A percentile compares a stretch with the other conserved stretches of the same genome.
Evolutionary conservation across 2,797 vertebrate genomes (phyloP).

Genomic region (Lithobates pipiens): DNA sequence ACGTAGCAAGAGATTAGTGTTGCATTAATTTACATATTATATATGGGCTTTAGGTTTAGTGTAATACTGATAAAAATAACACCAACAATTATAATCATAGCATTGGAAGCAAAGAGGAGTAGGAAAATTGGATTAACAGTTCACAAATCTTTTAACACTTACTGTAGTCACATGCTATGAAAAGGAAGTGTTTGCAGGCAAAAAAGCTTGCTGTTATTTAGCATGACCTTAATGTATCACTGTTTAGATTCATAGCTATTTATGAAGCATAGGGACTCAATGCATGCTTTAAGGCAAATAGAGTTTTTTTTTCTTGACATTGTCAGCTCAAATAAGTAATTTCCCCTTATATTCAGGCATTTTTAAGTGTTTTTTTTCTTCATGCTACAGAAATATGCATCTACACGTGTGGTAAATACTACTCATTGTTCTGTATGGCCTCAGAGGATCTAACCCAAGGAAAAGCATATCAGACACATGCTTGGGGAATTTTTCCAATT

Average conservation of each 20-base stretch:
- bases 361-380: constrained; percentile 28
- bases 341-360: constrained; percentile 46
- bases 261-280: constrained; percentile 41
- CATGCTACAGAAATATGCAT: constrained; percentile 50
- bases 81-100: neutral
- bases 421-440: constrained; percentile 35
- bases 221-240: constrained; percentile 17
- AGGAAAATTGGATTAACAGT: neutral
- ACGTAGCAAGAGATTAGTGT: neutral
- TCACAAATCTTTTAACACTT: neutral
- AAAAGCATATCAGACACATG: constrained; percentile 21
- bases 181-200: constrained; percentile 18
- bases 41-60: no score
- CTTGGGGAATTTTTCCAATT: constrained; percentile 11
- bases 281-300: constrained; percentile 52
- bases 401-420: constrained; percentile 43
- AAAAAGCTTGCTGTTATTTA: constrained; percentile 23
- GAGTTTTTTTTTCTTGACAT: constrained; percentile 49
- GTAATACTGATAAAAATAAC: no score
- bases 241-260: constrained; percentile 37
- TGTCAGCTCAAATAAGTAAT: constrained; percentile 50
- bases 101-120: neutral
- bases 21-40: no score
- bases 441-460: constrained; percentile 32
- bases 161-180: neutral